These are phyloP conservation scores for Salarias fasciatus DNA, from an alignment of 2,797 vertebrate species.

Conservation along the genomic window DNA sequence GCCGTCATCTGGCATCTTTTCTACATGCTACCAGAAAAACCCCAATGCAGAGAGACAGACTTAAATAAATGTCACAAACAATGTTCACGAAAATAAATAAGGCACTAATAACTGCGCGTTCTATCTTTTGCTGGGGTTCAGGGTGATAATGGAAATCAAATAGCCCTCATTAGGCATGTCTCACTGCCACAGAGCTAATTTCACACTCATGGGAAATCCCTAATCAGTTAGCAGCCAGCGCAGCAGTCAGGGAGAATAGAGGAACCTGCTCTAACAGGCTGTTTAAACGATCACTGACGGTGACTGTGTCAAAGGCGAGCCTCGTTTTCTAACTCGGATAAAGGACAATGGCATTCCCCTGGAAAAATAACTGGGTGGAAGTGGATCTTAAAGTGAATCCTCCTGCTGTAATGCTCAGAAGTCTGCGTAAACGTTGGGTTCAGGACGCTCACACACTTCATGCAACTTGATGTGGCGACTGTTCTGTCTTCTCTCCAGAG, in stretches of 20 bases:
- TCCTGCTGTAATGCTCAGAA: not conserved
- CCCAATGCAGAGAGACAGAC: too few species aligned
- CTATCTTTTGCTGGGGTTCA: conserved; percentile 21
- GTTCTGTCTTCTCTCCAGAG: not conserved
- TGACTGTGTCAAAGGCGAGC: too few species aligned
- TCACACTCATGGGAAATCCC: not conserved
- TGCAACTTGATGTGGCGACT: not conserved
- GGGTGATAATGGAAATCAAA: conserved; percentile 30
- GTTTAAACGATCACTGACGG: not conserved
- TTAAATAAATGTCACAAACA: too few species aligned
- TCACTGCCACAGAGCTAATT: conserved; percentile 14
- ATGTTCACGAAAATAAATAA: not conserved
- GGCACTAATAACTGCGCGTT: conserved; percentile 11
- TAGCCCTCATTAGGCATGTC: conserved; percentile 30
- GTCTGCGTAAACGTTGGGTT: not conserved
- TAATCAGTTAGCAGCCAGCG: not conserved
- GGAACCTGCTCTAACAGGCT: not conserved
- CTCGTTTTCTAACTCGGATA: too few species aligned
- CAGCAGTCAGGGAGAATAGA: conserved; percentile 1
- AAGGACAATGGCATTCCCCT: not conserved
- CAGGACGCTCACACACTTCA: conserved; percentile 26
- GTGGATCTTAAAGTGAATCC: conserved; percentile 1
- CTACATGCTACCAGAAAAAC: too few species aligned
- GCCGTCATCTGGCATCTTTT: too few species aligned
- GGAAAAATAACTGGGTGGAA: not conserved